phyloP scores from a whole-genome alignment of 2,888 invertebrate species.

The Petrolisthes manimaculis region DNA sequence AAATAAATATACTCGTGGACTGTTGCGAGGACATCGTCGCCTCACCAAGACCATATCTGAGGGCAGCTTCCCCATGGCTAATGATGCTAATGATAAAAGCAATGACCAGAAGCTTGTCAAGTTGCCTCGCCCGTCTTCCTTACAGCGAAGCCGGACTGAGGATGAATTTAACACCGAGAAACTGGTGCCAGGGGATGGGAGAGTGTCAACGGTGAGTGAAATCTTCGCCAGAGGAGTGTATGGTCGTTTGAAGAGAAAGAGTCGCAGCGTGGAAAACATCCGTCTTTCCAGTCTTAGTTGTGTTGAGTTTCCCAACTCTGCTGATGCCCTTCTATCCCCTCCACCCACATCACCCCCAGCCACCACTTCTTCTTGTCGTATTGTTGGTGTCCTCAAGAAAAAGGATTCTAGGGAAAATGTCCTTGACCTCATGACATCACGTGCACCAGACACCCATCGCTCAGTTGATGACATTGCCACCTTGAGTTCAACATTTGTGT shows the following conservation, averaged over 20 bases:
- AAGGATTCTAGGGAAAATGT: conserved; percentile 45
- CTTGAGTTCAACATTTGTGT: too few species aligned
- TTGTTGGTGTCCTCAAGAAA: conserved; percentile 56
- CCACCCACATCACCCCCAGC: conserved; percentile 12
- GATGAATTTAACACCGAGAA: conserved; percentile 39
- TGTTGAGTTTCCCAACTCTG: conserved; percentile 40
- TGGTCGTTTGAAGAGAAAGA: conserved; percentile 39
- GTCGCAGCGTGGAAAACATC: conserved; percentile 53
- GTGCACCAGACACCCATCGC: background rate
- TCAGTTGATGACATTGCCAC: background rate
- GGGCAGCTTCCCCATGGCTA: conserved; percentile 29
- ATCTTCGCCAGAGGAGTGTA: conserved; percentile 55
- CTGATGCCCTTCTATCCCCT: background rate
- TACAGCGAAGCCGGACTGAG: conserved; percentile 53
- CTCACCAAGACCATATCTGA: conserved; percentile 56
- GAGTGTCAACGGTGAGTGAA: conserved; percentile 46
- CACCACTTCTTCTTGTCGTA: conserved; percentile 34
- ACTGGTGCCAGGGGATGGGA: conserved; percentile 21
- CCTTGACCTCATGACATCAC: conserved; percentile 28
- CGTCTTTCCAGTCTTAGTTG: conserved; percentile 50
- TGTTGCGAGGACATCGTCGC: conserved; percentile 34
- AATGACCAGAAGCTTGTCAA: conserved; percentile 17
- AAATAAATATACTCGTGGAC: conserved; percentile 9
- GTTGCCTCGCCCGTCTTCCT: conserved; percentile 38
- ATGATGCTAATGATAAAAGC: background rate